These are phyloP conservation scores for Vanacampus margaritifer DNA, from an alignment of 2,113 vertebrate species.

Conservation along the genomic window DNA sequence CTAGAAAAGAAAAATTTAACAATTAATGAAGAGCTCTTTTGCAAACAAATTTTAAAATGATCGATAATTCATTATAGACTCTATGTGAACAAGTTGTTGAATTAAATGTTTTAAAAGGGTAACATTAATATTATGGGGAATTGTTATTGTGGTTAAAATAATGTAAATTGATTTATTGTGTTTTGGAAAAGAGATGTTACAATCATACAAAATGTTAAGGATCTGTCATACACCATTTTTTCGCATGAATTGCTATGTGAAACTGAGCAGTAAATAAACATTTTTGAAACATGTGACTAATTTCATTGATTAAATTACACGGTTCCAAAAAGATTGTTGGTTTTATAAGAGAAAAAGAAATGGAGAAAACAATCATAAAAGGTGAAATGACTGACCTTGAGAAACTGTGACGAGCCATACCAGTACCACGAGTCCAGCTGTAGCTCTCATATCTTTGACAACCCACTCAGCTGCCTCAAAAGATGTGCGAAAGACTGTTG, in stretches of 20 bases:
- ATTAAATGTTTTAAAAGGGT: too few species aligned
- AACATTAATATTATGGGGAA: neutral
- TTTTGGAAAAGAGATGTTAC: neutral
- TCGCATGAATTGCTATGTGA: neutral
- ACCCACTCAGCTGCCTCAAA: neutral
- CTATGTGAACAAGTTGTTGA: too few species aligned
- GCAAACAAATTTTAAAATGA: neutral
- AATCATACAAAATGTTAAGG: neutral
- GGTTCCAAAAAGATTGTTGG: neutral
- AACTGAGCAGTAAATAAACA: neutral
- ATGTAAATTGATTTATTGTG: neutral
- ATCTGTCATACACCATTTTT: neutral
- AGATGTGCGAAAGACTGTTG: neutral
- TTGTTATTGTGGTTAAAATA: neutral
- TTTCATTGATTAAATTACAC: neutral
- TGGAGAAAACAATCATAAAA: neutral
- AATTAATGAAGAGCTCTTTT: neutral
- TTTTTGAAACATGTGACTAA: neutral
- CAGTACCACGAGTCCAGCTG: neutral
- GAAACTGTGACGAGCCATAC: neutral
- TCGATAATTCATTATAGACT: neutral
- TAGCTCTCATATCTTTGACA: neutral
- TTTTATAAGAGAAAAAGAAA: neutral
- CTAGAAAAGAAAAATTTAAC: constrained; percentile 15
- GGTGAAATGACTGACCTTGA: neutral